Conservation (phyloP, 2,113 vertebrate species). For the Dipodomys spectabilis region DNA sequence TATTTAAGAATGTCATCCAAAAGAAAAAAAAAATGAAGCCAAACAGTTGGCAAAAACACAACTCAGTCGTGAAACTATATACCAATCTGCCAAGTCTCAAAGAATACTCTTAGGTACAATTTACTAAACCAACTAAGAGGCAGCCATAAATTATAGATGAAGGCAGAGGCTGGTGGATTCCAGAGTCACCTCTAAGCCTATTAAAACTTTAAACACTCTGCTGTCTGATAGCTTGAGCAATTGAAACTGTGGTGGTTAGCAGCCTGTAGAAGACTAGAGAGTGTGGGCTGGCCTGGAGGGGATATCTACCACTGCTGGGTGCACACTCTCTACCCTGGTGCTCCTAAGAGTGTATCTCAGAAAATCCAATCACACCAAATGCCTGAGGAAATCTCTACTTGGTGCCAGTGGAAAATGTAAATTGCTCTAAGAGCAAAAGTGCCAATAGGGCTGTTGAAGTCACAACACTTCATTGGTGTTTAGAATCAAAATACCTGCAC, state of each 20-base stretch:
- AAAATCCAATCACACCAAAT: constrained; percentile 19
- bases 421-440: constrained; percentile 26
- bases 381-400: neutral
- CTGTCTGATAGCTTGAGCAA: constrained; percentile 77
- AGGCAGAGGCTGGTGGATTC: constrained; percentile 74
- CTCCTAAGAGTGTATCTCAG: neutral
- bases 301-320: neutral
- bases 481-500: neutral
- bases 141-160: constrained; percentile 79
- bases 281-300: no score
- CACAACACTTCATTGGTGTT: constrained; percentile 7
- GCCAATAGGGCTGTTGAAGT: constrained; percentile 1
- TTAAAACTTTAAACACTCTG: constrained; percentile 83
- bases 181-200: constrained; percentile 81
- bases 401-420: constrained; percentile 29
- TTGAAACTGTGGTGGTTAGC: constrained; percentile 62
- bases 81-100: constrained; percentile 77
- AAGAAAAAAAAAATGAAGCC: constrained; percentile 50
- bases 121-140: constrained; percentile 83
- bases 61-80: constrained; percentile 81
- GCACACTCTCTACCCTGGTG: neutral
- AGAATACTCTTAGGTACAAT: constrained; percentile 83
- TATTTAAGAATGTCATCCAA: constrained; percentile 84
- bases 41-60: constrained; percentile 79
- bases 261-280: constrained; percentile 1